phyloP scores from a whole-genome alignment of 2,888 invertebrate genomes.

The Odontocolon sp. region DNA sequence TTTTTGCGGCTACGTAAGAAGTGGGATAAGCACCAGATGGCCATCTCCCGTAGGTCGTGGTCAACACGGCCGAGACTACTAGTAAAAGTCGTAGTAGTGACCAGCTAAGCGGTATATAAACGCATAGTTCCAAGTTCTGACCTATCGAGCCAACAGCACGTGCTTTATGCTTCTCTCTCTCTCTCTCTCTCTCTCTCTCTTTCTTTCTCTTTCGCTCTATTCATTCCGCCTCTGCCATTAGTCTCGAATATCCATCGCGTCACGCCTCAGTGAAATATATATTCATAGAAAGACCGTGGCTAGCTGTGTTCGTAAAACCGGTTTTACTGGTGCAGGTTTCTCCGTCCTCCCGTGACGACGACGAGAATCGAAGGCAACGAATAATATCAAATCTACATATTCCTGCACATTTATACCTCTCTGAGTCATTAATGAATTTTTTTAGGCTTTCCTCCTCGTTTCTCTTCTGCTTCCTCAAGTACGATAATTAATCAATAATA shows the following conservation, averaged over 20 bases:
- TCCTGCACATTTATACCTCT: too few relatives aligned
- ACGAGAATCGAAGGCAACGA: too few relatives aligned
- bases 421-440: too few relatives aligned
- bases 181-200: not conserved
- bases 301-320: too few relatives aligned
- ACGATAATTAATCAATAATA: too few relatives aligned
- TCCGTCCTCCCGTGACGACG: too few relatives aligned
- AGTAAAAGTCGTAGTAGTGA: not conserved
- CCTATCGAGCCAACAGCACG: constrained; percentile 32
- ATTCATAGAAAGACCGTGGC: too few relatives aligned
- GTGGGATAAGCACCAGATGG: not conserved
- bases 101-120: not conserved
- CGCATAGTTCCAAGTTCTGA: constrained; percentile 7
- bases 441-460: too few relatives aligned
- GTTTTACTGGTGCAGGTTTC: too few relatives aligned
- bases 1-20: not conserved
- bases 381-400: too few relatives aligned
- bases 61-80: constrained; percentile 40
- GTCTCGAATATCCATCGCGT: not conserved
- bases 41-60: constrained; percentile 48
- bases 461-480: too few relatives aligned
- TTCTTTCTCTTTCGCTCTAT: constrained; percentile 1
- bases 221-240: not conserved
- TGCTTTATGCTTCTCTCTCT: not conserved
- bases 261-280: not conserved